Base-by-base conservation (phyloP, 2,888 invertebrate genomes). In the Drosophila paranaensis region DNA sequence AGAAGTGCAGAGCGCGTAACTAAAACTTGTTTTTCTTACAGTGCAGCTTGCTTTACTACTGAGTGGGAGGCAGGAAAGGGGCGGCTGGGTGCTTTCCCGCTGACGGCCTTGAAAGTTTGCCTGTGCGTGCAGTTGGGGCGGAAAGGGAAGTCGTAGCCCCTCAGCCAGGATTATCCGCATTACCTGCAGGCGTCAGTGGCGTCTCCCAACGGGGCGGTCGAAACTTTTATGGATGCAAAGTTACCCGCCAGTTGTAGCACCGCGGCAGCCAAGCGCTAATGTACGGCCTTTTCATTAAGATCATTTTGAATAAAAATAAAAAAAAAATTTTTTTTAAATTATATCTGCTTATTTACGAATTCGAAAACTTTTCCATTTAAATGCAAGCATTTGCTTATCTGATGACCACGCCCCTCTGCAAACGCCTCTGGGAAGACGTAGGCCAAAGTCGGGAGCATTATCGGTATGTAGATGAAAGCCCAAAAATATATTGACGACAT, bases 21-120 rank as follows among this genome's bases (percentile, higher is more conserved):
- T 82, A 76, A 85, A 88, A 88, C 78, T 88, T 84, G 85, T 88
- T 84, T 84, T 88, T 74, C 82, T 66, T 76, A 54, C 80, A 78
- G 64, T 85, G 84, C 82, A 85, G 71, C 66, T 35, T 67, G 70
- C 74, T 50, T 66, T 56, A 65, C 73, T 58, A 60, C 51, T 51
- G 55, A 39, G 58, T 10, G 25, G 10, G 39, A 3, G n/a, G 39
- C 3, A 9, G 27, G 4, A 14, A 4, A 37, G 9, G 9, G 27
- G 25, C 3, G 13, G 11, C 6, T 5, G 14, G 33, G 9, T 39
- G 37, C 6, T 33, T 62, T 46, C 40, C 43, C 69, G 45, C 54
- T 55, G 57, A 54, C 85, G 80, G 80, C 83, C 83, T 88, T 84
- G 88, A 84, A 85, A 85, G 60, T 84, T 87, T 27, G 72, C 68